phyloP scores from a whole-genome alignment of 2,113 vertebrate species.

The Hystrix brachyura region DNA sequence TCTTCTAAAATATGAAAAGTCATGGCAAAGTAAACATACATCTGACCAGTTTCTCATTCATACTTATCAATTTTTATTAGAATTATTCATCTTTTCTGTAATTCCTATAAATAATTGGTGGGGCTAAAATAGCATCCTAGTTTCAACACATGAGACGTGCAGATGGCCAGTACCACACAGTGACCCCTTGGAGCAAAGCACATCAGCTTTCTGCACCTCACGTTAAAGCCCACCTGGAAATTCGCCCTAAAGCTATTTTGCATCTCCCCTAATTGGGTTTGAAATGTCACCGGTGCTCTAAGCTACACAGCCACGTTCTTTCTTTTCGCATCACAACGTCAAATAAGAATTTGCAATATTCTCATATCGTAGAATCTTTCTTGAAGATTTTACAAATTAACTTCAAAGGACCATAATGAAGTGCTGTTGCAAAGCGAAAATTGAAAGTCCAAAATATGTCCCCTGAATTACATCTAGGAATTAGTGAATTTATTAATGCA shows the following conservation, averaged over 20 bases:
- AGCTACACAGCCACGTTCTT: accelerated
- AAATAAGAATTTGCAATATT: neutral
- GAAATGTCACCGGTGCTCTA: neutral
- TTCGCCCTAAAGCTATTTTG: neutral
- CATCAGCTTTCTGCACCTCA: neutral
- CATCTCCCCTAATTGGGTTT: neutral
- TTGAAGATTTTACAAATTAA: neutral
- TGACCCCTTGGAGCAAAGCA: neutral
- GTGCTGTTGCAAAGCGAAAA: neutral
- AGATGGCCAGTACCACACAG: neutral
- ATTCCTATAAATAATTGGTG: neutral
- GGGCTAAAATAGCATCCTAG: neutral
- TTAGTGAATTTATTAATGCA: neutral
- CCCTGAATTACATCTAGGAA: neutral
- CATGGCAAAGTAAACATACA: neutral
- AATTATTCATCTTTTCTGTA: neutral
- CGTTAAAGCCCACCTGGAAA: neutral
- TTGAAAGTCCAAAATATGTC: neutral
- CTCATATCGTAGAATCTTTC: neutral
- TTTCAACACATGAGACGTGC: neutral
- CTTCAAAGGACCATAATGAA: neutral
- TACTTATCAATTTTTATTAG: neutral
- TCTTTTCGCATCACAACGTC: neutral
- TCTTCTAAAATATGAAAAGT: neutral
- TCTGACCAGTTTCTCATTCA: neutral